phyloP scores from a whole-genome alignment of 2,888 invertebrate species.

The Homarus gammarus region DNA sequence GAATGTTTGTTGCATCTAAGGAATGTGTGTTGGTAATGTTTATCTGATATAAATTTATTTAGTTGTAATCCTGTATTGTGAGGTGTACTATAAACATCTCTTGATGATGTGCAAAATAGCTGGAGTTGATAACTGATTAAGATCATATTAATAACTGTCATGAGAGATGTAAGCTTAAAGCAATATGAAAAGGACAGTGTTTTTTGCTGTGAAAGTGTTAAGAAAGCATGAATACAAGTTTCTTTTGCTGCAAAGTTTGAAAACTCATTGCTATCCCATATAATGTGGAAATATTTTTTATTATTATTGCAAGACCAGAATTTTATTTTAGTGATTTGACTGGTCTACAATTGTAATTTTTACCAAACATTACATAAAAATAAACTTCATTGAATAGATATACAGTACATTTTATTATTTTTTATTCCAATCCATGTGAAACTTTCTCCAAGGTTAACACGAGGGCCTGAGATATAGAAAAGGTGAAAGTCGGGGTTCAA shows the following conservation, averaged over 20 bases:
- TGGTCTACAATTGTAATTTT: conserved; percentile 55
- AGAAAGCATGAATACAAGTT: conserved; percentile 4
- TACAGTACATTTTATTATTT: neutral
- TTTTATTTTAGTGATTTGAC: conserved; percentile 55
- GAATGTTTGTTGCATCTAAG: neutral
- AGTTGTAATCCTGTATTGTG: too few relatives aligned
- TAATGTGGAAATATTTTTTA: conserved; percentile 50
- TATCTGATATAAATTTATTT: neutral
- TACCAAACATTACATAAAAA: conserved; percentile 61
- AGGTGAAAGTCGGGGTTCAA: too few relatives aligned
- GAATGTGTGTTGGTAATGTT: neutral
- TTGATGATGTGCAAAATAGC: too few relatives aligned
- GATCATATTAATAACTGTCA: neutral
- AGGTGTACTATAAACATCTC: too few relatives aligned
- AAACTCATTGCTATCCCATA: conserved; percentile 36
- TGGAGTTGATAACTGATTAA: neutral
- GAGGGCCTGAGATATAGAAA: too few relatives aligned
- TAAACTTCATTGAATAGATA: conserved; percentile 46
- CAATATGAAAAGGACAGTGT: neutral
- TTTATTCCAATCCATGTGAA: neutral
- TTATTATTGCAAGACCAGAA: conserved; percentile 47
- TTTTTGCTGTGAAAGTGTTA: conserved; percentile 9
- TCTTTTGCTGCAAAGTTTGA: conserved; percentile 33
- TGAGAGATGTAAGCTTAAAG: neutral
- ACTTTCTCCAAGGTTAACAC: neutral